Base-by-base conservation (phyloP, 2,888 invertebrate genomes). In the Aphidoletes aphidimyza region DNA sequence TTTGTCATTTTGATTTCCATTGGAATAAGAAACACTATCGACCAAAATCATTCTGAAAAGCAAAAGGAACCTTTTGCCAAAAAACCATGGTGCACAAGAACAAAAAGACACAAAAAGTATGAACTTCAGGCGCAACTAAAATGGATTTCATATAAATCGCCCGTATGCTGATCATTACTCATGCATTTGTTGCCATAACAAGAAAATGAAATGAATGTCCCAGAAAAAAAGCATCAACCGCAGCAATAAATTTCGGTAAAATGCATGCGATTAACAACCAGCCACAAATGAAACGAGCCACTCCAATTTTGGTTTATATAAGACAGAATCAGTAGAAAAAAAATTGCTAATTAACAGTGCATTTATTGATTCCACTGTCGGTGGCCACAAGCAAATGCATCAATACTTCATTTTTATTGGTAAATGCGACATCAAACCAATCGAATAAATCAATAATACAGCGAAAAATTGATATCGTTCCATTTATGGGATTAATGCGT, bases 151-250 rank as follows among this genome's bases (percentile, higher is more conserved):
- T n/a, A n/a, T n/a, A n/a, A n/a, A n/a, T n/a, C n/a, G n/a, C n/a
- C n/a, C n/a, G n/a, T n/a, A n/a, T n/a, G 42, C 42, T 42, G 42
- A 42, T 42, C 69, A 69, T 69, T 69, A 30, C 30, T 30, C 26
- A 34, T n/a, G n/a, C 69, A 54, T 54, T n/a, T 22, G 54, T 54
- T 69, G 69, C 69, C 69, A 69, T 69, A 69, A 69, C 69, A 34
- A 69, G 69, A 30, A 30, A 69, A 69, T 26, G 11, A 30, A 69
- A 30, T 69, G 69, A n/a, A 19, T 69, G 26, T 69, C 69, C 69
- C n/a, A 69, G 69, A 69, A 69, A 42, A 42, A 19, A 30, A 30
- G 69, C 30, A 69, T 30, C 30, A 69, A 69, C 26, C 14, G 2
- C 26, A 3, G 22, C 54, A 22, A 26, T 22, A 26, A 26, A 30